Percentiles rank a stretch among this genome's conserved stretches.
Conservation (phyloP, 2,888 invertebrate species). For the Tachina grossa region DNA sequence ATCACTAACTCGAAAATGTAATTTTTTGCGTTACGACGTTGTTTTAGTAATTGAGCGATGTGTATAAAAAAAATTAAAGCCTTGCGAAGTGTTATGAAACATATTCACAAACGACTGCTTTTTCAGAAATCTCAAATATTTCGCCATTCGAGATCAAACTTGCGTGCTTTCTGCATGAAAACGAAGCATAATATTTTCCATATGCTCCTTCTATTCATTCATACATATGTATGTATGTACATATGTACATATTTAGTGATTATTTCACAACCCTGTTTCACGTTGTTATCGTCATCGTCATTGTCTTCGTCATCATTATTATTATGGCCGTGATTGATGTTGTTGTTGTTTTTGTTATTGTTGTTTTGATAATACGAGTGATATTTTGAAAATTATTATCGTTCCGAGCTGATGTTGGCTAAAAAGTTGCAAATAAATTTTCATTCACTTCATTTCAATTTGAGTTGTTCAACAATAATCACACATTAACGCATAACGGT, state of each 20-base stretch:
- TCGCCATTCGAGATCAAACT: background rate
- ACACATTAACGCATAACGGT: constrained; percentile 52
- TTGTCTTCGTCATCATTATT: constrained; percentile 55
- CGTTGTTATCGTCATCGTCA: constrained; percentile 32
- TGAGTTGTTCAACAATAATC: constrained; percentile 65
- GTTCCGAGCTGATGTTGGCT: constrained; percentile 45
- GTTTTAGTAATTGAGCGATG: too few relatives aligned
- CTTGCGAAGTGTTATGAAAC: too few relatives aligned
- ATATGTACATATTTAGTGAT: background rate
- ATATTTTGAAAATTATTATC: constrained; percentile 45
- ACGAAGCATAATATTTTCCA: background rate
- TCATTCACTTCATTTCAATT: constrained; percentile 67
- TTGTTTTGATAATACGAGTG: constrained; percentile 38
- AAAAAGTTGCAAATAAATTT: constrained; percentile 63
- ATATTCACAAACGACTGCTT: too few relatives aligned
- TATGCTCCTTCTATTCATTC: background rate
- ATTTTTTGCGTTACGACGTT: too few relatives aligned
- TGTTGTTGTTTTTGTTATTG: constrained; percentile 20
- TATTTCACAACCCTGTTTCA: constrained; percentile 28
- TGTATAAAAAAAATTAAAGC: too few relatives aligned
- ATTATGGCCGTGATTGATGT: constrained; percentile 36
- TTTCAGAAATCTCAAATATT: background rate
- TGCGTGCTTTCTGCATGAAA: background rate
- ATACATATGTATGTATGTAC: background rate
- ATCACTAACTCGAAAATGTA: too few relatives aligned